These are phyloP conservation scores for Scomber japonicus DNA, from an alignment of 2,113 vertebrate genomes.

Conservation along the genomic window DNA sequence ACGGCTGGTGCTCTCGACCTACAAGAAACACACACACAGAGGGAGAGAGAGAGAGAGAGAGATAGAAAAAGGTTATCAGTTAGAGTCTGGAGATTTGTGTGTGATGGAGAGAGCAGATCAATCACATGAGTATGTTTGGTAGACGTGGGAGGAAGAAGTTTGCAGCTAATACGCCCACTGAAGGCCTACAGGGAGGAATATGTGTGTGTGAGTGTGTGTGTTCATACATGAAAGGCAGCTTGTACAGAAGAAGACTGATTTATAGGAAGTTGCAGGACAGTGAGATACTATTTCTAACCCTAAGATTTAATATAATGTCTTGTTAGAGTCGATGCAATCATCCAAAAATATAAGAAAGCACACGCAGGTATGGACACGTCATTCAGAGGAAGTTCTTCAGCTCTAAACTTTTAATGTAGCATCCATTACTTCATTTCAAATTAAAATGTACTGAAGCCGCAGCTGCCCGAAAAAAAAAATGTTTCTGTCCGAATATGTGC, in stretches of 20 bases:
- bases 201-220: not conserved
- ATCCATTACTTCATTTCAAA: no score
- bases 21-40: not conserved
- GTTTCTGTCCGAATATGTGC: no score
- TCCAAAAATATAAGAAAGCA: no score
- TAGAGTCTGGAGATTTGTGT: no score
- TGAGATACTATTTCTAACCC: not conserved
- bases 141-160: not conserved
- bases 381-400: no score
- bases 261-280: not conserved
- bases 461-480: no score
- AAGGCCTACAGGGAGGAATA: not conserved
- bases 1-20: slow-evolving; percentile 92
- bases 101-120: not conserved
- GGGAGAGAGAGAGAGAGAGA: not conserved
- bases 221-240: not conserved
- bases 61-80: no score
- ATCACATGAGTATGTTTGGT: not conserved
- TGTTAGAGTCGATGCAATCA: not conserved
- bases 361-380: no score
- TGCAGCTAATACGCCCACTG: not conserved
- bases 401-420: no score
- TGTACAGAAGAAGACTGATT: not conserved
- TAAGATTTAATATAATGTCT: not conserved
- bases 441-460: no score